Evolutionary conservation across 2,888 invertebrate species (phyloP), one percentile per base, ranked within the genome.

Genomic region (Phorcus lineatus): DNA sequence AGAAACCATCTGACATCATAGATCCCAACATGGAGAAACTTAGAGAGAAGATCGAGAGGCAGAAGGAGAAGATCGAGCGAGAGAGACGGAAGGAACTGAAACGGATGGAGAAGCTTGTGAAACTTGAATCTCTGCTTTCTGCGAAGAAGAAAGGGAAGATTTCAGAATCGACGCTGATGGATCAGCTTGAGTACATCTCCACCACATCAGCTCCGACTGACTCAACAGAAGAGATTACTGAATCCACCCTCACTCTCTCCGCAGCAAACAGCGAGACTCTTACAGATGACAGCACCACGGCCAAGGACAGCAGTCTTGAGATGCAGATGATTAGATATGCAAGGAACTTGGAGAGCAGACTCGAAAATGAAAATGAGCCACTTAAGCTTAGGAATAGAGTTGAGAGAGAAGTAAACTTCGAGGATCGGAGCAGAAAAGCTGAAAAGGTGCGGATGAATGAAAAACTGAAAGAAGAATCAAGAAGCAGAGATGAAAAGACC

Each of bases 21-120:
- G 92, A 92, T 84, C 91, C 92, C 3, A 87, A 90, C 24, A 90
- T 91, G 88, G 86, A 85, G 53, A 90, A 90, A 80, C 83, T 92
- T 47, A 86, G 90, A 80, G 87, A 88, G 55, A 90, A 90, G 79
- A 92, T 92, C 36, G 78, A 85, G 57, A 83, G 87, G 74, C 92
- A 92, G 84, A 86, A 89, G 74, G 86, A 87, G 62, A 91, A 91
- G 82, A 90, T 91, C 57, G 88, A 88, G 76, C 88, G 86, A 52
- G 90, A 90, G 53, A 87, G 86, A 62, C 70, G 85, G 52, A 87
- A 89, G 74, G 91, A 92, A 79, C 77, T 88, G 22, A 85, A 85
- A 36, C 83, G 91, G n/a, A 84, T 88, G 62, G 88, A 90, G 24
- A 91, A 91, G 79, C 83, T 91, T 57, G 85, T 86, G 75, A 89